Base-by-base conservation (phyloP, 2,797 vertebrate genomes). In the Clarias pachynema region DNA sequence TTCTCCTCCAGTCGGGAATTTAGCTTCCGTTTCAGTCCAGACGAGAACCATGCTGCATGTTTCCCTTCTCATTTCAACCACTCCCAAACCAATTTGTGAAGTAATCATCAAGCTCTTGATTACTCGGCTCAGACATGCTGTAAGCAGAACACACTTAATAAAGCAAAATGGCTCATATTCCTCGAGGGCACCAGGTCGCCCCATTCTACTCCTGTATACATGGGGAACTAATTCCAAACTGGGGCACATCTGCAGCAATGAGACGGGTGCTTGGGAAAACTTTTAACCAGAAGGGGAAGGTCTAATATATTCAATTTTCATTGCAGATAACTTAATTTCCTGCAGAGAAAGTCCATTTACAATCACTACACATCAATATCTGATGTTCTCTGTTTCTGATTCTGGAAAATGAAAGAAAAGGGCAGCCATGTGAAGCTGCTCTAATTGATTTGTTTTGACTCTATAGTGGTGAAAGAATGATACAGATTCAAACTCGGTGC, bases 61-160 rank as follows among this genome's bases (percentile, higher is more conserved):
- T 79, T 74, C 31, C 26, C 56, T 74, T 26, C 72, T 74, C 68
- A 68, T 66, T 73, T 74, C 24, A 63, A 44, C 44, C 77, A 24
- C 44, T 79, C 44, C 24, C 49, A 29, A 68, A 66, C 63, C 65
- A 75, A 77, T 69, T 79, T 84, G 57, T 63, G 72, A 75, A 80
- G 82, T 81, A 85, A 85, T 86, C 70, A 84, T 84, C 60, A 73
- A 75, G 69, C 31, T 29, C 77, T 66, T 86, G 69, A 83, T 85
- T 79, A 70, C 83, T 80, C 59, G 82, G 72, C 63, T 82, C 79
- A 88, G 70, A 86, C 79, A 83, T 70, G 84, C 82, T 84, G 62
- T 84, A 78, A 77, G 77, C 73, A 88, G 70, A 87, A 87, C 68
- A 56, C 72, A 81, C 78, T 60, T 79, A 84, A 81, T 84, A 81